These are phyloP conservation scores for Sycobia sp. DNA, from an alignment of 1,140 invertebrate species.

Conservation along the genomic window DNA sequence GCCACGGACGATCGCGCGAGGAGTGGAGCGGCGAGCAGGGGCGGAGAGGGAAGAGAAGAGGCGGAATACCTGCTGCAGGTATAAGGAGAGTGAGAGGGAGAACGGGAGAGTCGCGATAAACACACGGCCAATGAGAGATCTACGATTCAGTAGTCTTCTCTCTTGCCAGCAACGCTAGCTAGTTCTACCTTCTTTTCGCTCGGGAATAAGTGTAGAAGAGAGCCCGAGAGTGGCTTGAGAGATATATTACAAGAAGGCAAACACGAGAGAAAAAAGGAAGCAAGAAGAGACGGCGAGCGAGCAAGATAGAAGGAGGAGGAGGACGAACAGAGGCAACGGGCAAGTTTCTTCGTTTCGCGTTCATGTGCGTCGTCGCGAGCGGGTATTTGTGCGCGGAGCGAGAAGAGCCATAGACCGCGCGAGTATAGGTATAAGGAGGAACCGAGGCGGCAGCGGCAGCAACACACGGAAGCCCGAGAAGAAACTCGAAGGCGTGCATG, in stretches of 20 bases:
- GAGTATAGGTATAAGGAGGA: neutral
- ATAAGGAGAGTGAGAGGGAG: too few species aligned
- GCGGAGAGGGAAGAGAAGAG: constrained; percentile 10
- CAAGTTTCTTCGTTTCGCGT: neutral
- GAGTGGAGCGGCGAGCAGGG: neutral
- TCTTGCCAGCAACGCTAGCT: neutral
- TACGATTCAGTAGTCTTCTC: constrained; percentile 19
- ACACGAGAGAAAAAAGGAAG: constrained; percentile 5
- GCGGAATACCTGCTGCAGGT: constrained; percentile 11
- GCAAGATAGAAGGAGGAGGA: constrained; percentile 1
- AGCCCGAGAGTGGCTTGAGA: neutral
- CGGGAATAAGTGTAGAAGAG: neutral
- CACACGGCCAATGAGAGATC: constrained; percentile 25
- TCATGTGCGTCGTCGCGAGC: constrained; percentile 1
- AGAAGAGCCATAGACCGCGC: constrained; percentile 1
- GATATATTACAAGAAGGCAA: neutral
- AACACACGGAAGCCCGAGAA: constrained; percentile 14
- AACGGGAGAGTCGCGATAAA: constrained; percentile 30
- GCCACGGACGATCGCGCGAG: neutral
- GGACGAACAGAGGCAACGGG: neutral
- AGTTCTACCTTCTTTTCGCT: constrained; percentile 6
- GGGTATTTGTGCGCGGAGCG: neutral
- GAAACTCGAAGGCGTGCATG: neutral
- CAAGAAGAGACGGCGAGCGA: constrained; percentile 4
- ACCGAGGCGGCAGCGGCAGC: neutral